phyloP scores from a whole-genome alignment of 2,113 vertebrate species.

The Bagarius yarrelli region DNA sequence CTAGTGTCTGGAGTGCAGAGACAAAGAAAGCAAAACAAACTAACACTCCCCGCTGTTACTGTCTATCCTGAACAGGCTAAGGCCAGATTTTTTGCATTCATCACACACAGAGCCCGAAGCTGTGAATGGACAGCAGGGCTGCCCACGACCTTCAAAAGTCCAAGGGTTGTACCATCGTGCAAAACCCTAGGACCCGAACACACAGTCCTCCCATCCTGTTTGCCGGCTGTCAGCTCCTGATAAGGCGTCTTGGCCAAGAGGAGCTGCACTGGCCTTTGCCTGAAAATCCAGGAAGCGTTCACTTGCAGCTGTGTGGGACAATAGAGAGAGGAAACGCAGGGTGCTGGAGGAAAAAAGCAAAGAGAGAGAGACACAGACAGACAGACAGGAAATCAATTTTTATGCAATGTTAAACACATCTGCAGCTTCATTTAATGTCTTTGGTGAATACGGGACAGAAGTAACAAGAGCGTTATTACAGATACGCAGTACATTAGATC shows the following conservation, averaged over 20 bases:
- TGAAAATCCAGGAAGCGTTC: constrained; percentile 67
- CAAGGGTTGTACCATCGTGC: constrained; percentile 39
- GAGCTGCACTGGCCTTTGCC: constrained; percentile 62
- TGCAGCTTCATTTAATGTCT: not conserved
- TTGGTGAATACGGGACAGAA: not conserved
- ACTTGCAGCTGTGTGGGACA: constrained; percentile 60
- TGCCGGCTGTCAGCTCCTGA: constrained; percentile 68
- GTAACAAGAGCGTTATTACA: not conserved
- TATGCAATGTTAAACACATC: constrained; percentile 20
- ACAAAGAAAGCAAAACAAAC: constrained; percentile 45
- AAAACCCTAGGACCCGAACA: not conserved
- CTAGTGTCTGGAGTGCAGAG: constrained; percentile 21
- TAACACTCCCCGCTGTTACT: constrained; percentile 15
- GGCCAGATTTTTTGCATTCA: constrained; percentile 37
- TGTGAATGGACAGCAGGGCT: constrained; percentile 36
- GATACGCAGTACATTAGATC: not conserved
- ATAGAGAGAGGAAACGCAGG: constrained; percentile 55
- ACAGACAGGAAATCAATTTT: not conserved
- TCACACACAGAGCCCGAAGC: constrained; percentile 27
- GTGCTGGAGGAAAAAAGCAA: constrained; percentile 10
- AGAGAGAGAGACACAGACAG: constrained; percentile 35
- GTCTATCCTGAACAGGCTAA: constrained; percentile 41
- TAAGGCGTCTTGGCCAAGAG: constrained; percentile 69
- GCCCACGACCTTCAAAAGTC: constrained; percentile 16
- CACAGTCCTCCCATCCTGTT: constrained; percentile 63